phyloP scores from a whole-genome alignment of 2,797 vertebrate genomes.

The Eutrigla gurnardus region DNA sequence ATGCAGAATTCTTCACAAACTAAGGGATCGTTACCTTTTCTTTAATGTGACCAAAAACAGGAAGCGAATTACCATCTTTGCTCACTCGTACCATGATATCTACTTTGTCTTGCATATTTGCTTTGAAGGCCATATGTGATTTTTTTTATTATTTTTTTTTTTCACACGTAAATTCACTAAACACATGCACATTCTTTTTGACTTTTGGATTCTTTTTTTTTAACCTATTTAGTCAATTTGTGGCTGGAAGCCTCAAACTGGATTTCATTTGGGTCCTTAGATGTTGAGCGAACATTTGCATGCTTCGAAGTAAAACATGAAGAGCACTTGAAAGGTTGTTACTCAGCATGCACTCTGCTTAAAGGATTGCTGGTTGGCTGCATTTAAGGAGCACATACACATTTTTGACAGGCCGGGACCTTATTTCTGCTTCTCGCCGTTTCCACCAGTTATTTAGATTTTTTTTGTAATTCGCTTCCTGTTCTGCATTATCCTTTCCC shows the following conservation, averaged over 20 bases:
- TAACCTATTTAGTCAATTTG: conserved; percentile 20
- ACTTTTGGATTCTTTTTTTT: conserved; percentile 30
- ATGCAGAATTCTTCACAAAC: conserved; percentile 33
- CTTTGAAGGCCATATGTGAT: neutral
- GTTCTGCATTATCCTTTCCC: conserved; percentile 56
- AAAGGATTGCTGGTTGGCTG: conserved; percentile 45
- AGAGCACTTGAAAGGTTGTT: conserved; percentile 63
- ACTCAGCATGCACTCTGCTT: conserved; percentile 64
- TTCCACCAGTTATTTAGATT: conserved; percentile 40
- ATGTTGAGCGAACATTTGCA: conserved; percentile 61
- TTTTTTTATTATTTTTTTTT: conserved; percentile 26
- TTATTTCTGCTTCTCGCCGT: conserved; percentile 39
- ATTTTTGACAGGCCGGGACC: conserved; percentile 29
- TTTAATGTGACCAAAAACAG: conserved; percentile 76
- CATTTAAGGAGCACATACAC: conserved; percentile 19
- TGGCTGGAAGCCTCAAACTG: conserved; percentile 48
- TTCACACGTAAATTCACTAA: conserved; percentile 3
- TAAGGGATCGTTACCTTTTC: conserved; percentile 30
- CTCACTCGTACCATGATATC: neutral
- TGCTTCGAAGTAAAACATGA: conserved; percentile 64
- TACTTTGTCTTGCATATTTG: too few species aligned
- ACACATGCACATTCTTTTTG: conserved; percentile 28
- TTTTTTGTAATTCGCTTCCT: conserved; percentile 74
- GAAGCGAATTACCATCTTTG: conserved; percentile 69
- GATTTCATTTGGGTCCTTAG: conserved; percentile 47